Percentiles rank a stretch among this genome's conserved stretches.
Conservation (phyloP, 2,113 vertebrate genomes). For the Spea multiplicata region DNA sequence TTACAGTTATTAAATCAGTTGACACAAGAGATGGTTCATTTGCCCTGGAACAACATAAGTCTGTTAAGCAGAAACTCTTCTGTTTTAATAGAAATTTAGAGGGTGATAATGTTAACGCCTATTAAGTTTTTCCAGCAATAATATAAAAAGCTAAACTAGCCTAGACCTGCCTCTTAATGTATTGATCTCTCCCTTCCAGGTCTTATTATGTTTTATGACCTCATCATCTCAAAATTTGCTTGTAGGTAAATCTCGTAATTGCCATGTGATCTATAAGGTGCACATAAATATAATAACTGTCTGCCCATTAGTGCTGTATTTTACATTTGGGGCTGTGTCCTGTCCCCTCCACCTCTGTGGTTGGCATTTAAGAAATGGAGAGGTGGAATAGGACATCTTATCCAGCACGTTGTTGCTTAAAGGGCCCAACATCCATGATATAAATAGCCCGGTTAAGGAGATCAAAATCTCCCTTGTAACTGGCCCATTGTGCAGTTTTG, state of each 20-base stretch:
- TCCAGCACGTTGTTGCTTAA: no score
- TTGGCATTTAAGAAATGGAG: not conserved
- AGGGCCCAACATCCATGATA: no score
- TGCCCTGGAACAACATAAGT: conserved; percentile 52
- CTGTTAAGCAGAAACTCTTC: conserved; percentile 51
- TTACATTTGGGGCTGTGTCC: not conserved
- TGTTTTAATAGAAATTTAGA: conserved; percentile 52
- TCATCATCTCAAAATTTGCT: conserved; percentile 25
- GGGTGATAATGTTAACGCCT: conserved; percentile 50
- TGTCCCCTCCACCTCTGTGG: not conserved
- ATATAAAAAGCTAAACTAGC: conserved; percentile 27
- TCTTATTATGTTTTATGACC: conserved; percentile 44
- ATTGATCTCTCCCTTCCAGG: conserved; percentile 45
- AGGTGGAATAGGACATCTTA: not conserved
- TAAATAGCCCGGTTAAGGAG: no score
- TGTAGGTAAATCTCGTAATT: conserved; percentile 42
- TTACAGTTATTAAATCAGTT: conserved; percentile 55
- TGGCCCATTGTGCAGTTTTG: no score
- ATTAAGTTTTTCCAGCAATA: conserved; percentile 34
- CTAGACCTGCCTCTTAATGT: conserved; percentile 32
- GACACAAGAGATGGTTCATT: conserved; percentile 51
- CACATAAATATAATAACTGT: conserved; percentile 27
- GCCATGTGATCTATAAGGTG: conserved; percentile 29
- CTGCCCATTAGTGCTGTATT: not conserved
- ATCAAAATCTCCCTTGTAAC: no score